phyloP scores from a whole-genome alignment of 2,888 invertebrate species.

The Ornithoptera priamus region DNA sequence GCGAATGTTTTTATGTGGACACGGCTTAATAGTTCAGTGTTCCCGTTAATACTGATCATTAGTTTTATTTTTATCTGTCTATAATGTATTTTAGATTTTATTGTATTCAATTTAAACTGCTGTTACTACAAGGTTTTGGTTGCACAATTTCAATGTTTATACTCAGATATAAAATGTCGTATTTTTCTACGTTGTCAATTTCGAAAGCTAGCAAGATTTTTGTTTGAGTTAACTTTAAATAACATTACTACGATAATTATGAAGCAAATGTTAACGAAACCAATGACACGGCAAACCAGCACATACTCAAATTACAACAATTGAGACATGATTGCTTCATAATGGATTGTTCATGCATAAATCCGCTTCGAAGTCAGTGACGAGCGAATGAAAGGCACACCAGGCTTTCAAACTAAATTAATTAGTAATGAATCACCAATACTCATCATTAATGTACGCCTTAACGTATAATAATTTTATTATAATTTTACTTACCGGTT shows the following conservation, averaged over 20 bases:
- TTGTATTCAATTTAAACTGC: not conserved
- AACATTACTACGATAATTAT: constrained; percentile 1
- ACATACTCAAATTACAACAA: constrained; percentile 26
- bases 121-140: too few species aligned
- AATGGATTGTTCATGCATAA: constrained; percentile 27
- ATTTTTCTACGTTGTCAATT: not conserved
- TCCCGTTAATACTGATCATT: constrained; percentile 36
- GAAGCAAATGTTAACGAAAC: constrained; percentile 15
- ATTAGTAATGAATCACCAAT: constrained; percentile 19
- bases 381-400: constrained; percentile 10
- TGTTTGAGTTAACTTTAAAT: not conserved
- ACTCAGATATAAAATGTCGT: too few species aligned
- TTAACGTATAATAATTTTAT: not conserved
- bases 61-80: constrained; percentile 24
- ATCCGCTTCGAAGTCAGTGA: constrained; percentile 7
- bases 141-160: too few species aligned
- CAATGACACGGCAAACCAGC: constrained; percentile 26
- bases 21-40: constrained; percentile 62
- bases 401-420: constrained; percentile 9
- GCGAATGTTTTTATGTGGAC: constrained; percentile 74
- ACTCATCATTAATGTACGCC: constrained; percentile 5
- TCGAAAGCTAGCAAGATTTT: not conserved
- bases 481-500: not conserved
- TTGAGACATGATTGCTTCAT: constrained; percentile 28
- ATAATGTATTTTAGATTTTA: not conserved